Base-by-base conservation (phyloP, 2,797 vertebrate genomes). In the Enteromius thamalakanensis region DNA sequence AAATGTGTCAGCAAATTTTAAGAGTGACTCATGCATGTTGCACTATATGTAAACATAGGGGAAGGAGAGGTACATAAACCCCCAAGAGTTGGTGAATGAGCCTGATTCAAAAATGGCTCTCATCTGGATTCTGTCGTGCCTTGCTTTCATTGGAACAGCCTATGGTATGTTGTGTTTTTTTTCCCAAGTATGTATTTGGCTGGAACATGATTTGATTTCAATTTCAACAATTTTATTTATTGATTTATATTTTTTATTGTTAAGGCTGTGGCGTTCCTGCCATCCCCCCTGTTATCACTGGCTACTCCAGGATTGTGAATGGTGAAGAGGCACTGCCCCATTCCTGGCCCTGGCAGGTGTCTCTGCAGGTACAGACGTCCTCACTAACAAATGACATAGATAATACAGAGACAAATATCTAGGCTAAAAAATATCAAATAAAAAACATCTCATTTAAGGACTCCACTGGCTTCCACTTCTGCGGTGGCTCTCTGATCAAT, bases 311-410 rank as follows among this genome's bases (percentile, higher is more conserved):
- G 76, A 96, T 96, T 0, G 93, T 96, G 68, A 96, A 96, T 1
- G 95, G 95, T 9, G 96, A 96, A 89, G 94, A 96, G 42, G 94
- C 95, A 0, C 75, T 94, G 51, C 94, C 95, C 1, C 92, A 95
- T 82, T 96, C 96, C 85, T 96, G 96, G 95, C 95, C 95, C 87
- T 96, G 95, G 95, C 95, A 96, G 93, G 94, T 95, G 87, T 96
- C 95, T 51, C 92, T 96, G 79, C 95, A 96, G 95, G 95, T 96
- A 89, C 34, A 58, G 17, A 51, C 6, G 23, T 45, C 2, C 42
- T 60, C 32, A 65, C 14, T 75, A n/a, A 37, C 6, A 75, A 34
- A 62, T 77, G 8, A 62, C 8, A 42, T 76, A 15, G n/a, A 62
- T 29, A 23, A 40, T 3, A 62, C 23, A 32, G 2, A n/a, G 1